Base-by-base conservation (phyloP, 1,140 invertebrate genomes). In the Piezodorus guildinii region DNA sequence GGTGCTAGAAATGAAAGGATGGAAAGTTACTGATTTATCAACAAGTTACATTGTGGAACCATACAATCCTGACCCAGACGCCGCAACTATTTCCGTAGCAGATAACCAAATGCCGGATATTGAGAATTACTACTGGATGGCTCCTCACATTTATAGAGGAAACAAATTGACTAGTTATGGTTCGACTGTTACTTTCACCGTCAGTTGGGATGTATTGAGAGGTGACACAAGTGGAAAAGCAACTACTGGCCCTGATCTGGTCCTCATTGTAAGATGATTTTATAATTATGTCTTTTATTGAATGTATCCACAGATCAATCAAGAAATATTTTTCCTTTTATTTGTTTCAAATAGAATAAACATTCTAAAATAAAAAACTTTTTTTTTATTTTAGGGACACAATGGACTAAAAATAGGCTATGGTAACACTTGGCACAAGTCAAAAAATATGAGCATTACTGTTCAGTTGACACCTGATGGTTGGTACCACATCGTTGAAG, bases 111-210 rank as follows among this genome's bases (percentile, higher is more conserved):
- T 88, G 69, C 76, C 81, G 1, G 80, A 79, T 14, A 81, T 84
- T 70, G 84, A 87, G 68, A 82, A 84, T 52, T 91, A 90, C 71
- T 98, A 93, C 75, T 98, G 94, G 91, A 74, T 86, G 63, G 90
- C 91, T 27, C 93, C 91, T 5, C 73, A 81, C 64, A 80, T 83
- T 3, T 90, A 86, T 72, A 72, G 77, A 49, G 88, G 87, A 3
- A 88, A 90, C 72, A 83, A 83, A 66, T 72, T 91, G 56, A 82
- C 87, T 61, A 85, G 85, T 56, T 99, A 98, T 75, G 92, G 93
- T 0, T 86, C 89, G 8, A 81, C 83, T 58, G 72, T 98, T 10
- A 79, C 80, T 16, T 89, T 93, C 68, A 79, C 77, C 44, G 77
- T 95, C 17, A 85, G 83, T 67, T 98, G 92, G 87, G 85, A 87